Conservation (phyloP, 2,888 invertebrate species). For the Labia minor region DNA sequence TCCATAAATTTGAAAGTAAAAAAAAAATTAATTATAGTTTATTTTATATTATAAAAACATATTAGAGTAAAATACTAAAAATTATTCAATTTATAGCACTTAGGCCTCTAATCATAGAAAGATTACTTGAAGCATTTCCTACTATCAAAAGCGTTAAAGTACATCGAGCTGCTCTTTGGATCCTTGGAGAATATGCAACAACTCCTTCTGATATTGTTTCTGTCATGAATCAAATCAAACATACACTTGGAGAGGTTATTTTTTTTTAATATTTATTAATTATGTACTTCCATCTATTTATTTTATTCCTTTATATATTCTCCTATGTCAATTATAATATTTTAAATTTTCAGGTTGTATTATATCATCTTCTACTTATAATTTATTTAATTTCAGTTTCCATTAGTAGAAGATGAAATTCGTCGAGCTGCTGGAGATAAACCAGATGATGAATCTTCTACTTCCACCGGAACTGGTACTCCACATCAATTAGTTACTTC, state of each 20-base stretch:
- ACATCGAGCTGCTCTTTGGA: constrained; percentile 91
- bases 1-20: constrained; percentile 74
- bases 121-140: constrained; percentile 68
- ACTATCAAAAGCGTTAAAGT: constrained; percentile 84
- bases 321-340: no score
- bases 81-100: constrained; percentile 35
- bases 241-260: constrained; percentile 57
- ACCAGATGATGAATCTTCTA: constrained; percentile 41
- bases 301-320: no score
- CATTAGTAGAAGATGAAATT: constrained; percentile 49
- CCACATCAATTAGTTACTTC: constrained; percentile 73
- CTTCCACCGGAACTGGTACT: constrained; percentile 30
- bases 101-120: constrained; percentile 67
- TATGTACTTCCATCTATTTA: no score
- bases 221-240: constrained; percentile 65
- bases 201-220: constrained; percentile 62
- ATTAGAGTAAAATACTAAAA: neutral
- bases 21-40: neutral
- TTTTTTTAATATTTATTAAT: neutral
- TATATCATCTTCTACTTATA: no score
- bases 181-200: constrained; percentile 90
- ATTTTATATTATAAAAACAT: neutral
- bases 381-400: no score
- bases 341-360: no score
- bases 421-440: constrained; percentile 63